These are phyloP conservation scores for Chloebia gouldiae DNA, from an alignment of 2,113 vertebrate species.

Conservation along the genomic window DNA sequence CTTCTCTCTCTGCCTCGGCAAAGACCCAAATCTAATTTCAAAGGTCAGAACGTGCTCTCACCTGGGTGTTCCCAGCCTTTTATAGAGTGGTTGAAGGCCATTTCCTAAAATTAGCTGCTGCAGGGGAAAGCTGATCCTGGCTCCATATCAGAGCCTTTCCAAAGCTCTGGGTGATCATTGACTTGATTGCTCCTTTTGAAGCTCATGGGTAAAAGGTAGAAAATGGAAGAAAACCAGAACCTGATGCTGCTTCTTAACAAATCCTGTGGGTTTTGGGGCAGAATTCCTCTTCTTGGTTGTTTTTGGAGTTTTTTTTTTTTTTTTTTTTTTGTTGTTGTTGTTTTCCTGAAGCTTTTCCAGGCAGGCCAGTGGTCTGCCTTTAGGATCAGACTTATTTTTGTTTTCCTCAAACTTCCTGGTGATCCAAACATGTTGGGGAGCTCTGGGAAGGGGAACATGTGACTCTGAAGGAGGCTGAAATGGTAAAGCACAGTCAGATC, in stretches of 20 bases:
- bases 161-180: conserved; percentile 32
- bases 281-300: neutral
- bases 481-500: conserved; percentile 12
- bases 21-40: conserved; percentile 23
- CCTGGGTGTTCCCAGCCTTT: conserved; percentile 15
- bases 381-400: neutral
- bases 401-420: neutral
- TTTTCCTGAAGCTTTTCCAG: neutral
- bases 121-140: conserved; percentile 3
- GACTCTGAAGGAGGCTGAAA: neutral
- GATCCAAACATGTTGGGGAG: neutral
- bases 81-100: neutral
- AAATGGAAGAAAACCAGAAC: neutral
- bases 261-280: neutral
- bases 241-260: neutral
- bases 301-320: neutral
- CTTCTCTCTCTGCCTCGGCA: neutral
- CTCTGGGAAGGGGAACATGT: neutral
- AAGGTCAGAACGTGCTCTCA: conserved; percentile 23
- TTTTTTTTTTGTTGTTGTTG: no score
- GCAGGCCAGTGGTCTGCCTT: neutral
- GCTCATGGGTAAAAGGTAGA: neutral
- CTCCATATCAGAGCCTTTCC: neutral
- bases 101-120: conserved; percentile 57
- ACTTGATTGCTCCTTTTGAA: conserved; percentile 4